phyloP scores from a whole-genome alignment of 2,797 vertebrate species.

The Pteropus rufus region DNA sequence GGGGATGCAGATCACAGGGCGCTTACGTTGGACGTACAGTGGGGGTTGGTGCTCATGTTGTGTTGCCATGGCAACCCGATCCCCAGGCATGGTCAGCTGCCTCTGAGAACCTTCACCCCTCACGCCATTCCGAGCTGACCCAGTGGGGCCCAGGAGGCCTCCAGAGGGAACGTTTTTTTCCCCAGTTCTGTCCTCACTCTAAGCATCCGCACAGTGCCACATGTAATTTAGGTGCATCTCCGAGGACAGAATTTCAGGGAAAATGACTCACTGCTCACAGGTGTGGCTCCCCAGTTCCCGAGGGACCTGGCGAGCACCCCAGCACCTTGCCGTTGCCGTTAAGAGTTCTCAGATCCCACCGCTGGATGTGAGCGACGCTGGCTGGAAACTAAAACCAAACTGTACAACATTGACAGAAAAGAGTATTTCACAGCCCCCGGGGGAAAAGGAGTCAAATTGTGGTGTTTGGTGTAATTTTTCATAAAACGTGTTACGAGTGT shows the following conservation, averaged over 20 bases:
- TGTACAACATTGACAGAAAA: neutral
- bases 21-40: too few species aligned
- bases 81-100: neutral
- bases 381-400: neutral
- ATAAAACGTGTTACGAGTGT: neutral
- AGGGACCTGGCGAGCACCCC: neutral
- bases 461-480: neutral
- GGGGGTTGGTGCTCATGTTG: accelerated
- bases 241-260: accelerated
- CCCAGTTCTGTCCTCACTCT: accelerated
- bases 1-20: neutral
- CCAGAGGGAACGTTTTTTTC: neutral
- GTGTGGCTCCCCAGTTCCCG: neutral
- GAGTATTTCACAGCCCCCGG: neutral
- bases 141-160: neutral
- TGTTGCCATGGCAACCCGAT: neutral
- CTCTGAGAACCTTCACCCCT: neutral
- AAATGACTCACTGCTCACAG: accelerated
- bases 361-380: neutral
- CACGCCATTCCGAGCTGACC: neutral
- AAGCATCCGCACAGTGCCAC: accelerated
- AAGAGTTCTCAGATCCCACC: neutral
- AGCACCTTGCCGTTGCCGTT: neutral
- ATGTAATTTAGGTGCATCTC: accelerated
- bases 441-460: neutral